These are phyloP conservation scores for Arvicanthis niloticus DNA, from an alignment of 2,113 vertebrate species.

Conservation along the genomic window DNA sequence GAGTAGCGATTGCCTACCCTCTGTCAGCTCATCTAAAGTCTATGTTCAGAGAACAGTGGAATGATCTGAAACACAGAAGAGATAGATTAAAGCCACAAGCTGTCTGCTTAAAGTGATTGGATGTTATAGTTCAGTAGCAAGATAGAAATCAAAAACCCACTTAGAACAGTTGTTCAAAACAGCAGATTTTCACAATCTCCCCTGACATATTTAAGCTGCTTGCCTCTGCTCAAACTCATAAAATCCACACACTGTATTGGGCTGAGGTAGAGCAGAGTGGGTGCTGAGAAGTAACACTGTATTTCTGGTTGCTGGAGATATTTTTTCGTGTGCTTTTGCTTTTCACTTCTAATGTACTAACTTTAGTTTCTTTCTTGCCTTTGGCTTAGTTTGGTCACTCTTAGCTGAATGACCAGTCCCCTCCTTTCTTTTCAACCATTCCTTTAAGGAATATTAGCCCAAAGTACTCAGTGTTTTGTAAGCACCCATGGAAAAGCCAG, in stretches of 20 bases:
- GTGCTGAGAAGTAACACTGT: neutral
- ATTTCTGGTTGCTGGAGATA: conserved; percentile 39
- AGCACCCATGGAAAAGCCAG: neutral
- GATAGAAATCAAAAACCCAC: conserved; percentile 56
- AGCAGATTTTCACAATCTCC: conserved; percentile 16
- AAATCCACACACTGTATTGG: neutral
- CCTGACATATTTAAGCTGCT: neutral
- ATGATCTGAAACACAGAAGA: neutral
- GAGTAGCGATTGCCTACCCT: conserved; percentile 57
- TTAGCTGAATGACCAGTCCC: neutral
- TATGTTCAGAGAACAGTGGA: conserved; percentile 75
- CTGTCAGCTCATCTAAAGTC: conserved; percentile 59
- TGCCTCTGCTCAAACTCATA: neutral
- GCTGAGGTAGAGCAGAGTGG: neutral
- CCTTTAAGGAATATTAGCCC: neutral
- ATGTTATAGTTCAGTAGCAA: neutral
- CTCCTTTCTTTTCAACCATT: neutral
- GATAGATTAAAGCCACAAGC: neutral
- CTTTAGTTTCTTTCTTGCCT: neutral
- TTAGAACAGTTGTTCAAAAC: conserved; percentile 57
- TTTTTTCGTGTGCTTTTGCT: neutral
- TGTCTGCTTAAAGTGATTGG: conserved; percentile 61
- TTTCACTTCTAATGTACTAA: neutral
- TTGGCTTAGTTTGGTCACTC: conserved; percentile 19
- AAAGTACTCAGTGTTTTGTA: neutral